These are phyloP conservation scores for Pocillopora verrucosa DNA, from an alignment of 64 coral and sea anemone genomes.

Conservation along the genomic window DNA sequence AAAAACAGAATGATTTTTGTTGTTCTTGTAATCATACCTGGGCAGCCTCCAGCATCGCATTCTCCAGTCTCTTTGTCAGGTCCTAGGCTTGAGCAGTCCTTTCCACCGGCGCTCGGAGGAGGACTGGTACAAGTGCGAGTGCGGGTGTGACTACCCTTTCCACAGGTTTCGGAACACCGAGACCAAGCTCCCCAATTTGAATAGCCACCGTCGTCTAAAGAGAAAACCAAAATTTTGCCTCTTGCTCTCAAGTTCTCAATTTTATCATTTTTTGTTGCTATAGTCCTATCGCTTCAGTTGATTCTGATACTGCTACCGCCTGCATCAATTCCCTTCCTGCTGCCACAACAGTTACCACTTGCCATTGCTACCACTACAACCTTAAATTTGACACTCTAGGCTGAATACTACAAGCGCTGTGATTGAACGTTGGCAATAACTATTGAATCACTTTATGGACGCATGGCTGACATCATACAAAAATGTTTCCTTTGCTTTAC, in stretches of 20 bases:
- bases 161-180: constrained; percentile 29
- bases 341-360: too few species aligned
- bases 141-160: constrained; percentile 1
- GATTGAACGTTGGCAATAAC: too few species aligned
- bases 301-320: too few species aligned
- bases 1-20: neutral
- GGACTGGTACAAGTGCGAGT: constrained; percentile 42
- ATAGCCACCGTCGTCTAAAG: constrained; percentile 41
- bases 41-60: neutral
- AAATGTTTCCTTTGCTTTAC: too few species aligned
- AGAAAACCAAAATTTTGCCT: neutral
- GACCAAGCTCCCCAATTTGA: constrained; percentile 22
- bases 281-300: too few species aligned
- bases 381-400: too few species aligned
- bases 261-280: neutral
- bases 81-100: constrained; percentile 27
- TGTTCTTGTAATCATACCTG: neutral
- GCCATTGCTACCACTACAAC: too few species aligned
- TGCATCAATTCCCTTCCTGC: too few species aligned
- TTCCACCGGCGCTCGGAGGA: constrained; percentile 37
- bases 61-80: neutral
- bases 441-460: too few species aligned
- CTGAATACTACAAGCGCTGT: too few species aligned
- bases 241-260: neutral
- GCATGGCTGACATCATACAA: too few species aligned